phyloP scores from a whole-genome alignment of 2,113 vertebrate genomes.

The Greenwoodochromis staneri region DNA sequence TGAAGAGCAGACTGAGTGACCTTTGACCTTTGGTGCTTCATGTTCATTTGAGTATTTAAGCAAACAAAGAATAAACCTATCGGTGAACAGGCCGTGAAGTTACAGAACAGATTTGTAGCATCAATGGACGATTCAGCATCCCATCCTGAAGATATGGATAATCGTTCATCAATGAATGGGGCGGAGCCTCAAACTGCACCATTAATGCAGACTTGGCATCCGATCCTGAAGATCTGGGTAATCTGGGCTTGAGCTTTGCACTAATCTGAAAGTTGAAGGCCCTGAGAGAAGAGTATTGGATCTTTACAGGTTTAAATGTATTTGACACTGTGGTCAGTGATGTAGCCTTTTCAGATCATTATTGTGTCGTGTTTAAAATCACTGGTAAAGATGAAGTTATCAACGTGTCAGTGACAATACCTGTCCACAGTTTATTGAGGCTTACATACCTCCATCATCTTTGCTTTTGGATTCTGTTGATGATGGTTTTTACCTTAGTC shows the following conservation, averaged over 20 bases:
- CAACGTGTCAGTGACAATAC: rapidly evolving
- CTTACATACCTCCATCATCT: not conserved
- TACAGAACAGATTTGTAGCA: not conserved
- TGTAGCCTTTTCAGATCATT: not conserved
- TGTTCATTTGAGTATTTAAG: not conserved
- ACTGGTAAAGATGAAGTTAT: not conserved
- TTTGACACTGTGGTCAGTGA: not conserved
- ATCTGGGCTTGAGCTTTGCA: rapidly evolving
- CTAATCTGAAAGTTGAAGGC: not conserved
- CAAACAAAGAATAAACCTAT: not conserved
- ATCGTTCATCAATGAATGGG: not conserved
- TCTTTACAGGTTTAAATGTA: not conserved
- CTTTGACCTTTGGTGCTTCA: not conserved
- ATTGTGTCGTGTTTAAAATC: not conserved
- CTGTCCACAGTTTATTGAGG: not conserved
- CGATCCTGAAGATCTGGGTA: not conserved
- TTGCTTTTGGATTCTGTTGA: not conserved
- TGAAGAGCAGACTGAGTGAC: not conserved
- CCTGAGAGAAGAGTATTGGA: not conserved
- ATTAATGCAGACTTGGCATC: not conserved
- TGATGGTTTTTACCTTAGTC: not conserved
- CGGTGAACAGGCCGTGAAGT: rapidly evolving
- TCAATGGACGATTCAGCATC: not conserved
- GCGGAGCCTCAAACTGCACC: not conserved
- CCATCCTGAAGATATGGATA: not conserved